phyloP scores from a whole-genome alignment of 37 sponge, comb jelly and placozoan genomes.

The Bolinopsis microptera region DNA sequence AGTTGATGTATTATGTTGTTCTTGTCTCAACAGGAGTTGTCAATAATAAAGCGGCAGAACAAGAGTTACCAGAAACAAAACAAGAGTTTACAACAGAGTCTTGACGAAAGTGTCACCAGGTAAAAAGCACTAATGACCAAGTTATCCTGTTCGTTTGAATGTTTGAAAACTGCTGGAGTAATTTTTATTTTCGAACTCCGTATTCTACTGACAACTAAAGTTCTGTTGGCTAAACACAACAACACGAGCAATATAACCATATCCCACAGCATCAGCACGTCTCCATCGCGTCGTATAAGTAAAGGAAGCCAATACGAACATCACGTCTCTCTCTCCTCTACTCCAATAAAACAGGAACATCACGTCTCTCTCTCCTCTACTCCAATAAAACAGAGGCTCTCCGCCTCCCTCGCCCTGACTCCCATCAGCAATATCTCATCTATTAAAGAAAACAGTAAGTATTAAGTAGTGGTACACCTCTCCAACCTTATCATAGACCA shows the following conservation, averaged over 20 bases:
- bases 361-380: conserved; percentile 21
- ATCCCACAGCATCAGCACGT: not conserved
- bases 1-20: no score
- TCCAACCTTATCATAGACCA: no score
- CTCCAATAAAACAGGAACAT: conserved; percentile 39
- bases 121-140: no score
- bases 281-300: conserved; percentile 32
- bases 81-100: conserved; percentile 49
- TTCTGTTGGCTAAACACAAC: no score
- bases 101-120: conserved; percentile 32
- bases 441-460: conserved; percentile 15
- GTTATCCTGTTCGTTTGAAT: no score
- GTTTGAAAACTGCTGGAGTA: no score
- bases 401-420: not conserved
- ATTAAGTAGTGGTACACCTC: not conserved
- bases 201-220: no score
- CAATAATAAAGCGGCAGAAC: conserved; percentile 53
- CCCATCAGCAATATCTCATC: conserved; percentile 5
- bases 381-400: not conserved
- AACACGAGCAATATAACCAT: no score
- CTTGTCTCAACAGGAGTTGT: conserved; percentile 45
- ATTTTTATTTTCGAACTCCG: no score
- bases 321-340: conserved; percentile 24
- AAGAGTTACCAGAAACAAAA: conserved; percentile 37
- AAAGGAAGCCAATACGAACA: conserved; percentile 52